A percentile compares a stretch with the other conserved stretches of the same genome.
These are phyloP conservation scores for Lithobates pipiens DNA, from an alignment of 2,797 vertebrate species.

Conservation along the genomic window DNA sequence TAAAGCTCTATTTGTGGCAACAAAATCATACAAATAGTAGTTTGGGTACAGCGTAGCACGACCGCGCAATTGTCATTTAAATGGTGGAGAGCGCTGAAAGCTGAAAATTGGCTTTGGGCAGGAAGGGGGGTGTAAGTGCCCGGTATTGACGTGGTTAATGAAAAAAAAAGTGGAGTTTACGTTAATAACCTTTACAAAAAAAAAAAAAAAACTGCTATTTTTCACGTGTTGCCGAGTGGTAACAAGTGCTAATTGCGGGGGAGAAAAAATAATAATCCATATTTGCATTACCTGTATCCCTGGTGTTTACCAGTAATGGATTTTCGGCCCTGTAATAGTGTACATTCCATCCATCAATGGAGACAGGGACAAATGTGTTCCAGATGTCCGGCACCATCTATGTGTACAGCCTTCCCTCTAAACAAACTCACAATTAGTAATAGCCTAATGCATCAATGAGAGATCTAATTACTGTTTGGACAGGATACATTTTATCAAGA, in stretches of 20 bases:
- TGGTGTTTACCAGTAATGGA: slow-evolving; percentile 58
- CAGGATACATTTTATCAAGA: slow-evolving; percentile 47
- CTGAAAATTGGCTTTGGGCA: too few relatives aligned
- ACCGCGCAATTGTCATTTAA: too few relatives aligned
- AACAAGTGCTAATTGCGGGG: slow-evolving; percentile 29
- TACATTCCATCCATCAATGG: slow-evolving; percentile 59
- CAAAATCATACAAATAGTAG: too few relatives aligned
- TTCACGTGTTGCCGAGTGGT: slow-evolving; percentile 16
- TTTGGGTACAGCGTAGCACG: too few relatives aligned
- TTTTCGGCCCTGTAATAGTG: slow-evolving; percentile 53
- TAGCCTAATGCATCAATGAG: slow-evolving; percentile 58
- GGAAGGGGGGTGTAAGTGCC: too few relatives aligned
- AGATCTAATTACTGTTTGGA: slow-evolving; percentile 51
- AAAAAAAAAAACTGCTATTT: neutral
- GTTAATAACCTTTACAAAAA: slow-evolving; percentile 2
- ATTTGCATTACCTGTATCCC: slow-evolving; percentile 49
- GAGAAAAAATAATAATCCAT: slow-evolving; percentile 38
- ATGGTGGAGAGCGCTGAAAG: too few relatives aligned
- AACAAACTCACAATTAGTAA: slow-evolving; percentile 59
- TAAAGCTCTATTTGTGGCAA: too few relatives aligned
- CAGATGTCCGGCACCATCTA: slow-evolving; percentile 55
- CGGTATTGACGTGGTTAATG: too few relatives aligned
- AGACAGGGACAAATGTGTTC: slow-evolving; percentile 59
- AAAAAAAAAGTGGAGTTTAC: too few relatives aligned
- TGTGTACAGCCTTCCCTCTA: slow-evolving; percentile 51